Base-by-base conservation (phyloP, 2,888 invertebrate species). In the Ametastegia equiseti region DNA sequence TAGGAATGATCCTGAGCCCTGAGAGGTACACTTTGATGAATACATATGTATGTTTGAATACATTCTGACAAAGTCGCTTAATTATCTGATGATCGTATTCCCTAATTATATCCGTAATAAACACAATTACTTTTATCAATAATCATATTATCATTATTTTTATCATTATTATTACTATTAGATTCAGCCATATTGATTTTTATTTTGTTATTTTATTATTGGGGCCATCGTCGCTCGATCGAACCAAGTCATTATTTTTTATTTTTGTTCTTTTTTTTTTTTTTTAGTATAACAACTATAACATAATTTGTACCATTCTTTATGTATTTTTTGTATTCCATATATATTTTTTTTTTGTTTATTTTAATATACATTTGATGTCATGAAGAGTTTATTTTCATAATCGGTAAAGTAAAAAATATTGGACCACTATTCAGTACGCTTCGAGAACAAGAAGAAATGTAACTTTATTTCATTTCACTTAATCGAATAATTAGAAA, bases 301-400 rank as follows among this genome's bases (percentile, higher is more conserved):
- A 75, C 54, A 78, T 78, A 78, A 78, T 78, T 78, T 78, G 60
- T 78, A 78, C 78, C 78, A 78, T 78, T 27, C 39, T 50, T 75
- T 75, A n/a, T n/a, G n/a, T n/a, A n/a, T n/a, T n/a, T n/a, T n/a
- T n/a, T n/a, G n/a, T n/a, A n/a, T n/a, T n/a, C n/a, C n/a, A n/a
- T n/a, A n/a, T n/a, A n/a, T n/a, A n/a, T n/a, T 33, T 75, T 50
- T n/a, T 73, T 50, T 36, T 73, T 45, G 13, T 47, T 33, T 36
- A n/a, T 39, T 30, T 27, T 30, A 27, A 3, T 63, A n/a, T 27
- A 5, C 27, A 13, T 69, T 69, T 39, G n/a, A 36, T 50, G 75
- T 54, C 45, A 71, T 71, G 50, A 75, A 75, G n/a, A 30, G 45
- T 39, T 39, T 39, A 36, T 67, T 69, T 69, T 39, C n/a, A n/a